A percentile compares a stretch with the other conserved stretches of the same genome.
These are phyloP conservation scores for Seriola quinqueradiata DNA, from an alignment of 2,113 vertebrate genomes.

Conservation along the genomic window DNA sequence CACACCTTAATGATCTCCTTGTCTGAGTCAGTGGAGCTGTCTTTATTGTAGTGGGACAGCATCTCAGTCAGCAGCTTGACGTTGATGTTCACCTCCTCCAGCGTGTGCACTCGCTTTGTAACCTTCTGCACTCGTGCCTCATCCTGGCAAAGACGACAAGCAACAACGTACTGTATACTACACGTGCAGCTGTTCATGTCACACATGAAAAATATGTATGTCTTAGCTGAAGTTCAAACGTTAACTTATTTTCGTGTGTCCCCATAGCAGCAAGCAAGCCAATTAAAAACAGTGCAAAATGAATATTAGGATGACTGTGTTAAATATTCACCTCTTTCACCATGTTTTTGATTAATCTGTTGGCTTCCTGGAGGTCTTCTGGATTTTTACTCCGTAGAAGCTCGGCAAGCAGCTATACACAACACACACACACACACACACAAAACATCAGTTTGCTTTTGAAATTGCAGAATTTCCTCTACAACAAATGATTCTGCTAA, in stretches of 20 bases:
- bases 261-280: neutral
- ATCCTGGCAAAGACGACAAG: constrained; percentile 84
- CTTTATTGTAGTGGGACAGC: constrained; percentile 92
- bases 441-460: neutral
- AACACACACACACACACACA: constrained; percentile 36
- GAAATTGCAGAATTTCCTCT: neutral
- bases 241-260: neutral
- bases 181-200: neutral
- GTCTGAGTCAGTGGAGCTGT: constrained; percentile 91
- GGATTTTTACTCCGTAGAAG: constrained; percentile 98
- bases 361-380: constrained; percentile 97
- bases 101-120: constrained; percentile 88
- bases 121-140: constrained; percentile 94
- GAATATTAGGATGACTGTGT: no score
- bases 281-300: no score
- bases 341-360: constrained; percentile 99
- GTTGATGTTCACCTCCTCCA: constrained; percentile 96
- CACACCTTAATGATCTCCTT: constrained; percentile 94
- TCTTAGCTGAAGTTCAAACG: neutral
- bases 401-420: constrained; percentile 91
- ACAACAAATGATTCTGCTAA: neutral
- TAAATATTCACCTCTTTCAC: constrained; percentile 92
- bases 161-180: neutral
- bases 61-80: constrained; percentile 96
- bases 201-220: neutral